Evolutionary conservation across 2,797 vertebrate genomes (phyloP), one percentile per base, ranked within the genome.

Genomic region (Takifugu rubripes): DNA sequence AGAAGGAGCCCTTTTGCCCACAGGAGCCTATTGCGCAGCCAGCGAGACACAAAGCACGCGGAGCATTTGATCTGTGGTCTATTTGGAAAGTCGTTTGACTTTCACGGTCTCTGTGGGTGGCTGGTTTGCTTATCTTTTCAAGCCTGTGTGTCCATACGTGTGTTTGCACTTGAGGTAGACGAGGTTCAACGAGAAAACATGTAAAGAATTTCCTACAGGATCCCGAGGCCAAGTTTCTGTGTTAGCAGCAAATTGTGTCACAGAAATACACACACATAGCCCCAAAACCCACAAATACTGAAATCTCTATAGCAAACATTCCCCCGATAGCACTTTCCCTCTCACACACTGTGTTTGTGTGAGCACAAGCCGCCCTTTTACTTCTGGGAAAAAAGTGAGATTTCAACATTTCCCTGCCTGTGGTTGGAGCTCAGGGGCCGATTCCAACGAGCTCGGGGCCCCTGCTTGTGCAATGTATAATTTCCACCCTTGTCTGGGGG

Each of bases 171-270:
- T n/a, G 42, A 59, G 63, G 54, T 58, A 46, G 60, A 56, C 56
- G 78, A 69, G 77, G 77, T 82, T 82, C 64, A 64, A 54, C 81
- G 72, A 78, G 77, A 84, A 88, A 85, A 81, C 73, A 87, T 75
- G 75, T 66, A 67, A 87, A 83, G 83, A 79, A 89, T 89, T 86
- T 89, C 85, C 83, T 77, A 58, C 71, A 75, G 70, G 85, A 82
- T 87, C 74, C 70, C 44, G 72, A 71, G 69, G 64, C 79, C 62
- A 57, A 79, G 59, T 68, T 64, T 81, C 69, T 70, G 66, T 59
- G 62, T 72, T 29, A 59, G 61, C 33, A 11, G 55, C 68, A 67
- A 68, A 56, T 6, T 40, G 43, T 71, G 68, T 64, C 26, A 27
- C 11, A 17, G 14, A 51, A 29, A 17, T 3, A 26, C 25, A 54